A percentile compares a stretch with the other conserved stretches of the same genome.
These are phyloP conservation scores for Zootoca vivipara DNA, from an alignment of 2,113 vertebrate species.

Conservation along the genomic window DNA sequence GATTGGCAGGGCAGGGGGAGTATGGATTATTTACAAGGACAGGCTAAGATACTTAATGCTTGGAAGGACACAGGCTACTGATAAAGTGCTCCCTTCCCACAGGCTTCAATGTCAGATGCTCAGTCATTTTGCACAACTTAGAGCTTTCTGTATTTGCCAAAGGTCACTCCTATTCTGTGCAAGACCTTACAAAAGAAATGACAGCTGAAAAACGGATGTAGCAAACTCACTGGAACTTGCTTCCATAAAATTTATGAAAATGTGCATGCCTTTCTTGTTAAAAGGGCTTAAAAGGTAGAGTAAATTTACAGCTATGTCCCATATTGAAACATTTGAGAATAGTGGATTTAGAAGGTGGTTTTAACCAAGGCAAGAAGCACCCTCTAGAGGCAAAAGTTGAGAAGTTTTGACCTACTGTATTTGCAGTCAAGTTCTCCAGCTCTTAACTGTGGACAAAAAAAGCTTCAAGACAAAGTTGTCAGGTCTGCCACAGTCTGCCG, in stretches of 20 bases:
- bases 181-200: too few relatives aligned
- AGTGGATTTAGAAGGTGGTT: neutral
- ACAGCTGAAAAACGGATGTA: neutral
- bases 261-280: neutral
- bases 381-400: neutral
- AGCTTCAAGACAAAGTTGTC: neutral
- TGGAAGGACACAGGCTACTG: neutral
- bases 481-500: too few relatives aligned
- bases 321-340: neutral
- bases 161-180: too few relatives aligned
- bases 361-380: neutral
- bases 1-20: too few relatives aligned
- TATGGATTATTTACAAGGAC: neutral
- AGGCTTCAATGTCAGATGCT: neutral
- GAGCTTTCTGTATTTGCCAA: too few relatives aligned
- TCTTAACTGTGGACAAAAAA: neutral
- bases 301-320: neutral
- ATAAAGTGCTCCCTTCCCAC: neutral
- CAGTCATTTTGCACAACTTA: too few relatives aligned
- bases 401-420: neutral
- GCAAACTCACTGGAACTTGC: too few relatives aligned
- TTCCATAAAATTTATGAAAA: neutral
- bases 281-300: neutral
- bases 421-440: neutral
- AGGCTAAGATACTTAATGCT: neutral